Base-by-base conservation (phyloP, 2,113 vertebrate species). In the Sporophila hypoxantha region DNA sequence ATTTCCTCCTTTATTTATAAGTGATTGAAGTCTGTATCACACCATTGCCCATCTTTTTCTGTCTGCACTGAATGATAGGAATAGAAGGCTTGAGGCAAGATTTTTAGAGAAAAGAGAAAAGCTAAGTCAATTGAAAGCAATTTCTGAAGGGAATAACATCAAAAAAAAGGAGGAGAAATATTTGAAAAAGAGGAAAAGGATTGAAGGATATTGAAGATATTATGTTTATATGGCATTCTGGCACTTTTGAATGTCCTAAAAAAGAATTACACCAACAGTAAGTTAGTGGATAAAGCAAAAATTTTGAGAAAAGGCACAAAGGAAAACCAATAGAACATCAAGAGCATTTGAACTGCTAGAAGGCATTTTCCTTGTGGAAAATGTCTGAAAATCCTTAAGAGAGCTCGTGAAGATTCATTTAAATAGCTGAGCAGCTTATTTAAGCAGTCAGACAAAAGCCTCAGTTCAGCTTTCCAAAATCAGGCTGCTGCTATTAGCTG, bases 141-240 rank as follows among this genome's bases (percentile, higher is more conserved):
- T 93, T 95, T 95, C 91, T 88, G 83, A 93, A 86, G 94, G 93
- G 94, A 95, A 92, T 93, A 91, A 92, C 92, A 90, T 94, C 62
- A 93, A 92, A 95, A 83, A 85, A 36, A 91, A 78, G 77, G 61
- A 87, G 69, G 44, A 84, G 70, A 92, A 91, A 91, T 88, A 91
- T 92, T 93, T 94, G 86, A 90, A 88, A 91, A 78, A 76, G 59
- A 81, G 80, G 76, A 65, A 88, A 90, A 36, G 18, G 53, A 84
- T 55, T 92, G 90, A 92, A 91, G 79, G 49, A 91, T 92, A 85
- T 73, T 92, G 87, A 92, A 93, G 71, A 89, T 62, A 92, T 59
- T 82, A 89, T 91, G 80, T 95, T 94, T 93, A 83, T 88, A 71
- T 78, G 83, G 69, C 86, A 88, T 93, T 75, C 66, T 92, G 74